A percentile compares a stretch with the other conserved stretches of the same genome.
Conservation (phyloP, 2,797 vertebrate species). For the Helarctos malayanus region DNA sequence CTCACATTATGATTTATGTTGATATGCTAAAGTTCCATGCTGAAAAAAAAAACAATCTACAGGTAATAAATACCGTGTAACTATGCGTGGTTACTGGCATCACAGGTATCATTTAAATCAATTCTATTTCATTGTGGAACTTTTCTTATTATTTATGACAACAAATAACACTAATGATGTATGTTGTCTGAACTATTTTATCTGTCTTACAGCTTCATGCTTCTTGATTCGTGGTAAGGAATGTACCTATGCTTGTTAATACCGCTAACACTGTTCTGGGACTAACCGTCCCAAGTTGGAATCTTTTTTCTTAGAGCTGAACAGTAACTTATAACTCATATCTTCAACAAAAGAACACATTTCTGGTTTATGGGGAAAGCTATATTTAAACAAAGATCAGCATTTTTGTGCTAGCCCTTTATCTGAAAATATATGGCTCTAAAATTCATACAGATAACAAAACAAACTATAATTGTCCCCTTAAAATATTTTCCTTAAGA, state of each 20-base stretch:
- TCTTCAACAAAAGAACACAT: background rate
- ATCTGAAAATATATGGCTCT: background rate
- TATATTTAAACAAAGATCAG: background rate
- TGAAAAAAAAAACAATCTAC: constrained; percentile 11
- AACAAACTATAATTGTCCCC: background rate
- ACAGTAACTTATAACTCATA: background rate
- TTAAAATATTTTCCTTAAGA: background rate
- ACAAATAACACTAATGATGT: constrained; percentile 21
- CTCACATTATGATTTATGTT: constrained; percentile 72
- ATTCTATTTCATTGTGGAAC: constrained; percentile 50
- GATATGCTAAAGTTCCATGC: constrained; percentile 63
- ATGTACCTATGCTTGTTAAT: background rate
- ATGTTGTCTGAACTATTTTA: constrained; percentile 68
- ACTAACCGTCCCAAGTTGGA: background rate
- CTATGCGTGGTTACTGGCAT: background rate
- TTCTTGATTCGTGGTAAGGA: constrained; percentile 34
- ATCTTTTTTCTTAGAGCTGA: background rate
- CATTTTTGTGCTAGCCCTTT: background rate
- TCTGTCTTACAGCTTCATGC: constrained; percentile 10
- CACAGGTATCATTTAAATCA: background rate
- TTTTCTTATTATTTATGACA: constrained; percentile 63
- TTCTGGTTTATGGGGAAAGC: background rate
- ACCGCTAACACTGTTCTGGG: rapidly evolving
- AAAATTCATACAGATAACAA: background rate
- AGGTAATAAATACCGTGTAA: background rate